phyloP scores from a whole-genome alignment of 2,888 invertebrate genomes.

The Eristalinus sepulchralis region DNA sequence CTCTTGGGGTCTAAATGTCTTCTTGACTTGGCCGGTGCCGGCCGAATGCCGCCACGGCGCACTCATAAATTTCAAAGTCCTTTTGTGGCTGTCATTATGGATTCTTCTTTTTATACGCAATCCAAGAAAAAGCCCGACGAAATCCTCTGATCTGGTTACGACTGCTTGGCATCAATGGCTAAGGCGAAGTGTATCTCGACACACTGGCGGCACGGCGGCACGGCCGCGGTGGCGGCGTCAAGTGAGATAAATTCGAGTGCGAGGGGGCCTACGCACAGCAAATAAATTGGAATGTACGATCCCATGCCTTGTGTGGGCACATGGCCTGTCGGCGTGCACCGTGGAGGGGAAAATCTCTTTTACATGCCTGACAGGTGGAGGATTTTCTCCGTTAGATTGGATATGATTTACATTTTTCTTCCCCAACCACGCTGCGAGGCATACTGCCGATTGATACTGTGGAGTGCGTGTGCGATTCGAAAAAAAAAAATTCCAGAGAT shows the following conservation, averaged over 20 bases:
- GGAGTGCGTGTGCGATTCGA: neutral
- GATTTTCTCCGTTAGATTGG: slow-evolving; percentile 53
- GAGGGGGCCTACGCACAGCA: slow-evolving; percentile 51
- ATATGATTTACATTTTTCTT: slow-evolving; percentile 58
- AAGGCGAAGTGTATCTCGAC: slow-evolving; percentile 30
- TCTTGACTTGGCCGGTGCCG: neutral
- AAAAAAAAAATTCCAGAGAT: neutral
- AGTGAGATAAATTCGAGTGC: slow-evolving; percentile 34
- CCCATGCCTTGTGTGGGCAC: slow-evolving; percentile 55
- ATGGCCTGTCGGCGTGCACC: neutral
- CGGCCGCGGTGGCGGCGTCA: slow-evolving; percentile 24
- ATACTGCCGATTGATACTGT: neutral
- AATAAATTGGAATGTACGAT: slow-evolving; percentile 58
- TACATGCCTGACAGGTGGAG: slow-evolving; percentile 46
- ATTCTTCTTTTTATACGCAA: slow-evolving; percentile 36
- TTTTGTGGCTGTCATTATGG: slow-evolving; percentile 50
- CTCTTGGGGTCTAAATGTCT: slow-evolving; percentile 22
- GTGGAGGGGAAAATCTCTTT: slow-evolving; percentile 24
- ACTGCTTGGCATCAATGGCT: slow-evolving; percentile 31
- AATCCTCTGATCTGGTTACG: slow-evolving; percentile 61
- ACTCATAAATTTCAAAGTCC: slow-evolving; percentile 48
- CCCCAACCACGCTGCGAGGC: neutral
- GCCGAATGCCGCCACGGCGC: neutral
- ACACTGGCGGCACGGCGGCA: neutral
- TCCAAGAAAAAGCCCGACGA: slow-evolving; percentile 42